Evolutionary conservation across 2,797 vertebrate species (phyloP).

Genomic region (Urophycis tenuis): DNA sequence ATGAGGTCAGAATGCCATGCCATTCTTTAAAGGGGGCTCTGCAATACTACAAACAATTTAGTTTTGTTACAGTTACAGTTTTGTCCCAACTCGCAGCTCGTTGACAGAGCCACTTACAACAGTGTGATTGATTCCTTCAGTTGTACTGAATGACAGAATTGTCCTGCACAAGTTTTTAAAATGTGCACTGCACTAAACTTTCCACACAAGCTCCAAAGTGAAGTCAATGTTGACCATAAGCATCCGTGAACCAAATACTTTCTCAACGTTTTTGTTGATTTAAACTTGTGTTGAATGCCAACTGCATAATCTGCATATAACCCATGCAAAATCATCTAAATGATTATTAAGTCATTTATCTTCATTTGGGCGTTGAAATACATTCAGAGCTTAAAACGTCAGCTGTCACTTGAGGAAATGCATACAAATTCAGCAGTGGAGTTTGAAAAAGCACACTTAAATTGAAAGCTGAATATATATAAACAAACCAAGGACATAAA

Average conservation of each 20-base stretch:
- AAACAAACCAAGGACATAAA: constrained; percentile 18
- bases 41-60: neutral
- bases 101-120: neutral
- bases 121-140: neutral
- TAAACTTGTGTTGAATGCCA: constrained; percentile 5
- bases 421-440: neutral
- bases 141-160: neutral
- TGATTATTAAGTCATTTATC: constrained; percentile 46
- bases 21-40: neutral
- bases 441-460: constrained; percentile 14
- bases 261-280: neutral
- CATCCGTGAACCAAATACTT: neutral
- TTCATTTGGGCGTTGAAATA: constrained; percentile 54
- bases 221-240: neutral
- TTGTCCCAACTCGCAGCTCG: neutral
- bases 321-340: constrained; percentile 45
- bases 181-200: neutral
- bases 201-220: neutral
- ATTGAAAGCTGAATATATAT: constrained; percentile 6
- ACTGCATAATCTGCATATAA: constrained; percentile 41
- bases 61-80: neutral
- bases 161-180: neutral
- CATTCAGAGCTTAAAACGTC: constrained; percentile 49
- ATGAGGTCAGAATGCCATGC: constrained; percentile 31
- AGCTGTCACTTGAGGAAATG: neutral